Evolutionary conservation across 2,888 invertebrate species (phyloP).

Genomic region (Ectobius pallidus): DNA sequence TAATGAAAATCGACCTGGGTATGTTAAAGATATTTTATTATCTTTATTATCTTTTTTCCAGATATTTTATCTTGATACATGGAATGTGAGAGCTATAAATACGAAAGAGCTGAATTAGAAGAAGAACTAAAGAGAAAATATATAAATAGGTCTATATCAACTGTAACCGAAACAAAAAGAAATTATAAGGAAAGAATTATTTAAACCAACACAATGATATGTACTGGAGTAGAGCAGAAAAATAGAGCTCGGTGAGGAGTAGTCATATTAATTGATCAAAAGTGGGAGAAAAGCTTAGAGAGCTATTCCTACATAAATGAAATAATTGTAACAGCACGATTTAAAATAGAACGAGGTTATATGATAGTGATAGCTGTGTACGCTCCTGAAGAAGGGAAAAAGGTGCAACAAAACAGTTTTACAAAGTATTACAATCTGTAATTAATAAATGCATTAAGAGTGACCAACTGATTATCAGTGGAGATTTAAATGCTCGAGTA

Average conservation of each 20-base stretch:
- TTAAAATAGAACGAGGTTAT: not conserved
- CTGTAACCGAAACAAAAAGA: not conserved
- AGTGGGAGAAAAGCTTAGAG: not conserved
- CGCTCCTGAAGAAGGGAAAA: not conserved
- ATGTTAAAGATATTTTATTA: too few relatives aligned
- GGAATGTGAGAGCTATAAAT: too few relatives aligned
- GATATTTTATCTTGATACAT: too few relatives aligned
- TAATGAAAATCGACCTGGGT: too few relatives aligned
- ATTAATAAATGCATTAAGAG: not conserved
- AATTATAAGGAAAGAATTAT: not conserved
- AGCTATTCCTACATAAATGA: constrained; percentile 3
- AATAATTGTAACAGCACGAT: not conserved
- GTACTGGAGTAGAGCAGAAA: not conserved
- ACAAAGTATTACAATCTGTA: not conserved
- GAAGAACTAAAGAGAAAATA: not conserved
- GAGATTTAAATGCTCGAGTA: not conserved
- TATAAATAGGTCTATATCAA: not conserved
- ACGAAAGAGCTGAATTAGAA: too few relatives aligned
- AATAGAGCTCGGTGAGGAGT: constrained; percentile 11
- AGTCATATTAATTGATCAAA: not conserved
- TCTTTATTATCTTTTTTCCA: too few relatives aligned
- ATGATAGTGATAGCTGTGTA: not conserved
- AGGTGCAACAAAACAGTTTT: not conserved
- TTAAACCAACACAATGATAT: constrained; percentile 6
- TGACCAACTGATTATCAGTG: not conserved